Base-by-base conservation (phyloP, 1,140 invertebrate species). In the Neodiprion lecontei region DNA sequence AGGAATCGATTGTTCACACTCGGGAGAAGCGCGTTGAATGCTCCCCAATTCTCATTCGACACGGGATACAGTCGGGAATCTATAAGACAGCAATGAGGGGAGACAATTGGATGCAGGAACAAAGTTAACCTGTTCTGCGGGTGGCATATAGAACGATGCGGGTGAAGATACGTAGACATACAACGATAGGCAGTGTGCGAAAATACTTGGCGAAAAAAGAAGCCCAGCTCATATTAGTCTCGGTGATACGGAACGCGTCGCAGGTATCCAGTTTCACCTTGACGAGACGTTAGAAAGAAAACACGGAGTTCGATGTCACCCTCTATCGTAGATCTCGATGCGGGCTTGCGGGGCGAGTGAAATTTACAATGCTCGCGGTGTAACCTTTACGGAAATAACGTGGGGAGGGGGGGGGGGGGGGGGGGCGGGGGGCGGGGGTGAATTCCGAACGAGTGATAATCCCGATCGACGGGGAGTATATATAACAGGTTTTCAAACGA, bases 121-220 rank as follows among this genome's bases (percentile, higher is more conserved):
- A 82, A 90, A 75, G 81, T 89, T 69, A 92, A 91, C 79, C 79
- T 87, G 72, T 92, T 92, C 79, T 91, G 90, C 82, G 91, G 91
- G 5, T 92, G 91, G 91, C 84, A 40, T 40, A 5, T 40, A 5
- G 28, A 40, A 80, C 73, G 86, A 88, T 74, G 85, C 85, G 48
- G 78, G 85, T 72, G 82, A 85, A 79, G 87, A 86, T 87, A 74
- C 73, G 68, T 49, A 11, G 48, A 40, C 28, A 5, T 40, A 23
- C 7, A 61, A 61, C 10, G 11, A 9, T 23, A n/a, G 7, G 17
- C 4, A 12, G 17, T 12, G n/a, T 48, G 23, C 48, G 70, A 47
- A 49, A 40, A 12, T 71, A 49, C 5, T 80, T 79, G 91, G 90
- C 69, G 74, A 88, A 9, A 76, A 87, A 68, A 90, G 92, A 81